These are phyloP conservation scores for Teleogryllus occipitalis DNA, from an alignment of 1,140 invertebrate species.

Conservation along the genomic window DNA sequence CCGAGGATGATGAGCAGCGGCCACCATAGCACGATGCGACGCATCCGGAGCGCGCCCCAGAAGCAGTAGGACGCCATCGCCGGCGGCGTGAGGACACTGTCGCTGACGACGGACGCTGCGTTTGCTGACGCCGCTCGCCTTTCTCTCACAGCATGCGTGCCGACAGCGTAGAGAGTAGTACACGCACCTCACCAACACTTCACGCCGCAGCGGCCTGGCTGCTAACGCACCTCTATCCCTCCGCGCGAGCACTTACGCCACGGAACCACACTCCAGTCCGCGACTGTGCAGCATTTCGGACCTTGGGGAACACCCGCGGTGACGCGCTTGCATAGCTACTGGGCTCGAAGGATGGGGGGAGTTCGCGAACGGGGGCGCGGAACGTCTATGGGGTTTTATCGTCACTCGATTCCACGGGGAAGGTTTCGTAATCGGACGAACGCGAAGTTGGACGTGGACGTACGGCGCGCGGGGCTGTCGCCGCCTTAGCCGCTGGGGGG, in stretches of 20 bases:
- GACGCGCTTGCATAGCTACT: no score
- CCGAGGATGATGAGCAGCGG: conserved; percentile 11
- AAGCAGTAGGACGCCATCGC: conserved; percentile 6
- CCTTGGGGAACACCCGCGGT: no score
- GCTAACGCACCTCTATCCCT: background rate
- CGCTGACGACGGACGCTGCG: background rate
- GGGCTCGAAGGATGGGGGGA: no score
- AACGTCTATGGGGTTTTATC: no score
- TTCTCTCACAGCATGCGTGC: background rate
- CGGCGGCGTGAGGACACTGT: background rate
- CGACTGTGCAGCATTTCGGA: no score
- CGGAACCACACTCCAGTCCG: no score
- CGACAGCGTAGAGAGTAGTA: background rate
- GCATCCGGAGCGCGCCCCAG: background rate
- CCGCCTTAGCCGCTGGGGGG: background rate
- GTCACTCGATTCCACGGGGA: no score
- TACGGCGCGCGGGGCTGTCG: no score
- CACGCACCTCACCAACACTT: background rate
- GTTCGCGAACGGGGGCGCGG: no score
- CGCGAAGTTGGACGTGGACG: no score
- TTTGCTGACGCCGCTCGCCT: background rate
- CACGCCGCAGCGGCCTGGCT: background rate
- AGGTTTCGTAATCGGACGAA: no score
- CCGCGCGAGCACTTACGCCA: no score
- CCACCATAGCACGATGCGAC: conserved; percentile 7